Conservation (phyloP, 2,888 invertebrate species). For the Apocheima hispidaria region DNA sequence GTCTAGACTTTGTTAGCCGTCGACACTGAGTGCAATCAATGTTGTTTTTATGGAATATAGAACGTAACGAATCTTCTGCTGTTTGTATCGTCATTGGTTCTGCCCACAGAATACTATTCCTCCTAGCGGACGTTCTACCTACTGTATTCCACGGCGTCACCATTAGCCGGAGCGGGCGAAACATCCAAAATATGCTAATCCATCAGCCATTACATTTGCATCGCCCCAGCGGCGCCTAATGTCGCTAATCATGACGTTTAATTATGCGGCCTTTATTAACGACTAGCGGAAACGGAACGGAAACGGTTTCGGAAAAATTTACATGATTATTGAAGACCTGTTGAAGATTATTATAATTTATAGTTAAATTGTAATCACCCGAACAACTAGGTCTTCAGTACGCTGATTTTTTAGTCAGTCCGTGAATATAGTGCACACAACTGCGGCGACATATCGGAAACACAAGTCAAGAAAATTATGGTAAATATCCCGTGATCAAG, state of each 20-base stretch:
- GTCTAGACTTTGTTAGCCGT: no score
- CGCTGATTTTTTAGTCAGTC: no score
- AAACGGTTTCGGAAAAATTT: background rate
- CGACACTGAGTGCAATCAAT: background rate
- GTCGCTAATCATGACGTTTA: conserved; percentile 36
- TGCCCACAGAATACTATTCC: background rate
- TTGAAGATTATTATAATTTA: no score
- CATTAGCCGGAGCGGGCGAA: conserved; percentile 25
- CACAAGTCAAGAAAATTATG: no score
- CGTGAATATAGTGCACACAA: no score
- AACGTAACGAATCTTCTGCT: no score
- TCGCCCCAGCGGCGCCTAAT: conserved; percentile 35
- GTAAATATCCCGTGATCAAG: no score
- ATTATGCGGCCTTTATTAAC: conserved; percentile 33
- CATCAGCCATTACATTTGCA: conserved; percentile 44
- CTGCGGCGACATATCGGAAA: no score
- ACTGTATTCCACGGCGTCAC: conserved; percentile 8
- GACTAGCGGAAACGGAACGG: conserved; percentile 9
- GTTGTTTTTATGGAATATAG: background rate
- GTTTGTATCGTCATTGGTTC: background rate
- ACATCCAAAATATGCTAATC: conserved; percentile 47
- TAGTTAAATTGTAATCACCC: no score
- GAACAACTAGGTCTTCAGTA: no score
- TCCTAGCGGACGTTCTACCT: no score
- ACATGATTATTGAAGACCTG: background rate